Base-by-base conservation (phyloP, 2,113 vertebrate species). In the Pogona vitticeps region DNA sequence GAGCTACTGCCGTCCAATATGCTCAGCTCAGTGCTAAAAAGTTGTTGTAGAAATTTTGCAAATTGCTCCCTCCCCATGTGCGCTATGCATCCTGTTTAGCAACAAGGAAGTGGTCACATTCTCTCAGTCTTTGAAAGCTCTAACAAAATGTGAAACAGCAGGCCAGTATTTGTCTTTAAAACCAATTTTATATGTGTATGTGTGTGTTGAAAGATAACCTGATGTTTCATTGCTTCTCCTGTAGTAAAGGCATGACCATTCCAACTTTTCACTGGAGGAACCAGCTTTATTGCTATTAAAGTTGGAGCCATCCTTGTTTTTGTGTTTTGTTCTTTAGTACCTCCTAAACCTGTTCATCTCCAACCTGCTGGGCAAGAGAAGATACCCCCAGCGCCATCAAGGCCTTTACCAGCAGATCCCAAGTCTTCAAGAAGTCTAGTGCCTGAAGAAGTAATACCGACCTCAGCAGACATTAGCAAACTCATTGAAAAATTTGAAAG, bases 271-370 rank as follows among this genome's bases (percentile, higher is more conserved):
- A 1, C 46, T 33, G 76, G 56, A 20, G 0, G 86, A 88, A 90
- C 31, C 40, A 1, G 73, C 82, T 31, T 28, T 4, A 4, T 46
- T 90, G 84, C 72, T 88, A 4, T 58, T 84, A 31, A 93, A 86
- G 76, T 88, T 78, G 71, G 87, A 86, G 73, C 78, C 88, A 83
- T 92, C 28, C 88, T 33, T 73, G 33, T 3, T 76, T 83, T 84
- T 72, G 58, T 52, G 59, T 23, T 26, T 88, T 90, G 78, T 91
- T 72, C 82, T 87, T 81, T 93, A 99, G 98, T 97, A 95, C 97
- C 97, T 96, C 97, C 97, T 98, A 97, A 98, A 93, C 96, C 97
- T 83, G 92, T 95, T 68, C 96, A 97, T 93, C 97, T 98, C 91
- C 96, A 97, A 93, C 93, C 96, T 88, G 88, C 95, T 78, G 96